phyloP scores from a whole-genome alignment of 2,888 invertebrate genomes.

The Zonitis immaculata region DNA sequence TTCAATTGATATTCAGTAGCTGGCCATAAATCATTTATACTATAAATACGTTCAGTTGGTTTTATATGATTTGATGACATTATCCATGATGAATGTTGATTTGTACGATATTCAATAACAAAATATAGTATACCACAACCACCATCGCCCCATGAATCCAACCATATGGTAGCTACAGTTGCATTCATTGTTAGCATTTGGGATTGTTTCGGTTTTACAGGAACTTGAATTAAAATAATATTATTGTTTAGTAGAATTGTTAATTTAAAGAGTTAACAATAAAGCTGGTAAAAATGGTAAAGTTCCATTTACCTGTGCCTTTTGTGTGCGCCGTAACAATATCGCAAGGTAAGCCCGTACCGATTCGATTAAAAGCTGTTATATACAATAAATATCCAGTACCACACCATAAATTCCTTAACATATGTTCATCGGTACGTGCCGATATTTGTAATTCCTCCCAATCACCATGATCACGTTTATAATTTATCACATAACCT shows the following conservation, averaged over 20 bases:
- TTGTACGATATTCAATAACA: slow-evolving; percentile 71
- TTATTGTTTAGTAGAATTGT: not conserved
- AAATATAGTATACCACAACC: slow-evolving; percentile 85
- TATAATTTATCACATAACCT: slow-evolving; percentile 87
- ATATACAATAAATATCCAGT: slow-evolving; percentile 84
- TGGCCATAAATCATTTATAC: slow-evolving; percentile 70
- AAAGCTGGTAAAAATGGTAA: not conserved
- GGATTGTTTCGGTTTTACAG: slow-evolving; percentile 72
- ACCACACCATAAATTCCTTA: slow-evolving; percentile 82
- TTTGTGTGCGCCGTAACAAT: slow-evolving; percentile 81
- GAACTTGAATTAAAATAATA: slow-evolving; percentile 57
- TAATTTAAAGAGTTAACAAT: too few relatives aligned
- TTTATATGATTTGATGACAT: slow-evolving; percentile 78
- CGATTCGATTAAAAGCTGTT: slow-evolving; percentile 86
- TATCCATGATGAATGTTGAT: slow-evolving; percentile 66
- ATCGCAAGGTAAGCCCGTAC: slow-evolving; percentile 83
- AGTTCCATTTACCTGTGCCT: slow-evolving; percentile 72
- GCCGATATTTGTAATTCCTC: slow-evolving; percentile 84
- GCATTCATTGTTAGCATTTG: slow-evolving; percentile 81
- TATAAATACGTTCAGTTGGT: slow-evolving; percentile 75
- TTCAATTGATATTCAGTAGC: slow-evolving; percentile 70
- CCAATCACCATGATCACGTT: slow-evolving; percentile 87
- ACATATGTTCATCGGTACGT: slow-evolving; percentile 70
- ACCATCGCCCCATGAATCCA: slow-evolving; percentile 85
- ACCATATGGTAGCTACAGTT: slow-evolving; percentile 79